Percentiles rank a stretch among this genome's conserved stretches.
Conservation (phyloP, 2,888 invertebrate genomes). For the Cybosia mesomella region DNA sequence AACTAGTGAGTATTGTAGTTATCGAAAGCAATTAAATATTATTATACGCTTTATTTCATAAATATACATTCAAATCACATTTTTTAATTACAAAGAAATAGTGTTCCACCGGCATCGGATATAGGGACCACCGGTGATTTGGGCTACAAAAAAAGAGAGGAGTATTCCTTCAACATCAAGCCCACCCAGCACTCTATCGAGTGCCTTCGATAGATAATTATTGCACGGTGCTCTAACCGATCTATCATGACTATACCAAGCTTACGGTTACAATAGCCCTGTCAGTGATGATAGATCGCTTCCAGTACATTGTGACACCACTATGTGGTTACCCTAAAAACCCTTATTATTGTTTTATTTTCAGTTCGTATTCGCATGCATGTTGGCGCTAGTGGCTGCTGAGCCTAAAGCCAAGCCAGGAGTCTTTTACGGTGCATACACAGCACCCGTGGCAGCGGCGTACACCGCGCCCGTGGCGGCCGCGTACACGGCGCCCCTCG, state of each 20-base stretch:
- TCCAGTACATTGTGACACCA: neutral
- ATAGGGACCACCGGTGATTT: no score
- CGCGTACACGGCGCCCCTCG: constrained; percentile 73
- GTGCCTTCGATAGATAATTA: no score
- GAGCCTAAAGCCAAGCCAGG: constrained; percentile 73
- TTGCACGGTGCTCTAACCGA: no score
- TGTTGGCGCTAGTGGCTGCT: constrained; percentile 78
- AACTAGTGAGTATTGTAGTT: constrained; percentile 56
- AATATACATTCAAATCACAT: neutral
- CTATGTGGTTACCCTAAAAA: neutral
- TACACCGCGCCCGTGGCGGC: constrained; percentile 71
- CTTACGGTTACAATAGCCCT: neutral
- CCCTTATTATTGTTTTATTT: neutral
- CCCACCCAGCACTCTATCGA: no score
- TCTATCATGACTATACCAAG: neutral
- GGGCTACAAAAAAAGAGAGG: no score
- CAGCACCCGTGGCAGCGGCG: constrained; percentile 57
- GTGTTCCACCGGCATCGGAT: no score
- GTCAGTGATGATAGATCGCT: neutral
- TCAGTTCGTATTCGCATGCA: constrained; percentile 80
- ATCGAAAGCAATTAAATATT: neutral
- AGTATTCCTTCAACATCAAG: no score
- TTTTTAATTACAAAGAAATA: neutral
- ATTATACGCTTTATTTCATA: neutral
- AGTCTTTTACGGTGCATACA: constrained; percentile 65